Evolutionary conservation across 2,113 vertebrate species (phyloP), one percentile per base, ranked within the genome.

Genomic region (Neotragus pygmaeus): DNA sequence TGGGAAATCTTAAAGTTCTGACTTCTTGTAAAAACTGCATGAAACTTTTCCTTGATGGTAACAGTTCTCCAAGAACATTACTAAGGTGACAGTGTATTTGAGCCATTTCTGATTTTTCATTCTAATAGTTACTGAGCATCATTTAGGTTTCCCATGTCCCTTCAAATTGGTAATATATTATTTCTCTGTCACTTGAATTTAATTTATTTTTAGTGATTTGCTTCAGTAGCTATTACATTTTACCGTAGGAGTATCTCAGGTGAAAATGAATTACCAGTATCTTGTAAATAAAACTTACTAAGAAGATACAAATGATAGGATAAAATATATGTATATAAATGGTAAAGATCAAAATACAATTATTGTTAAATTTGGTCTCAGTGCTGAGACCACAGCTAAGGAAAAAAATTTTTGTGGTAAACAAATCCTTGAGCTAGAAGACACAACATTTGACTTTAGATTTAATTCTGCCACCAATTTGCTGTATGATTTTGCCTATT

Each of bases 251-350:
- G 2, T 73, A 88, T 64, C 60, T 95, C 10, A 77, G 53, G 73
- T 96, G 87, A 93, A 96, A 97, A 81, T 84, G n/a, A 95, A 92
- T 91, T 93, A 85, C 28, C 25, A 96, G 16, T 28, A n/a, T 12
- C 49, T 91, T 80, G 14, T 75, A 75, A 93, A 80, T 66, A 53
- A 96, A 90, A 2, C 43, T 83, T 55, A 53, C 33, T 12, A 96
- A 94, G 53, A 73, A 28, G 45, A 81, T 55, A 73, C 2, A 23
- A 45, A 95, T 85, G 45, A 10, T 53, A 87, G 39, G 16, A 58
- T 55, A 33, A 64, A 64, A 9, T 73, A 23, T 66, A 36, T 70
- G 21, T 27, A 43, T 70, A 23, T 36, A 70, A 25, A 78, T 64
- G 16, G 13, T 82, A 62, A 51, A 83, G 78, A 91, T 88, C 49